Evolutionary conservation across 2,888 invertebrate species (phyloP), one percentile per base, ranked within the genome.

Genomic region (Cephalotes varians): DNA sequence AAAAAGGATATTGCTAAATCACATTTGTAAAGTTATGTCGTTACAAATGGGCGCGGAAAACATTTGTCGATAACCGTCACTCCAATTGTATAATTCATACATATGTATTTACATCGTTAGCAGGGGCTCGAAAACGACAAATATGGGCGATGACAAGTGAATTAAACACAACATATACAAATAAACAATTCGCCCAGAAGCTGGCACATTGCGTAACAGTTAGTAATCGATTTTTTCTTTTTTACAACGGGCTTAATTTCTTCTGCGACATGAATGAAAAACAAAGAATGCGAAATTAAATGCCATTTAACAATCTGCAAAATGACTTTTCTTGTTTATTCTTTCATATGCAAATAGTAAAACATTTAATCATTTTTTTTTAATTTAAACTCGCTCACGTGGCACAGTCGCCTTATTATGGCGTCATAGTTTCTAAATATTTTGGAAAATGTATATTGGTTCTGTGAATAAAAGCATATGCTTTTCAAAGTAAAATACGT

Each of bases 21-120:
- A 44, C 44, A 79, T 79, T 58, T 69, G 77, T 69, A 58, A 79
- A 79, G 56, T 79, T 79, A 79, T 47, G 69, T 79, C 69, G 69
- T 79, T 79, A 79, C 56, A 69, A 69, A 44, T 51, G 69, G 77
- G 18, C 21, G 44, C 69, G 56, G 34, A 69, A 79, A 79, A 58
- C 77, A 77, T 69, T 77, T 69, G 76, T 54, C 77, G 69, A 79
- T 69, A 69, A 69, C 69, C 56, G 69, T 79, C 54, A 56, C 56
- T 69, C 69, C 69, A 47, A 69, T 69, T 31, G 56, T 69, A 79
- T 77, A 77, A 77, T 77, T 69, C 69, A 79, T 69, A 69, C 77
- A 58, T 58, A 62, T 69, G 44, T 56, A 56, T 69, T 67, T 56
- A 69, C 77, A 56, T 69, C 69, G 77, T 79, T 69, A 79, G 56